phyloP scores from a whole-genome alignment of 1,140 invertebrate species.

The Trichonephila inaurata region DNA sequence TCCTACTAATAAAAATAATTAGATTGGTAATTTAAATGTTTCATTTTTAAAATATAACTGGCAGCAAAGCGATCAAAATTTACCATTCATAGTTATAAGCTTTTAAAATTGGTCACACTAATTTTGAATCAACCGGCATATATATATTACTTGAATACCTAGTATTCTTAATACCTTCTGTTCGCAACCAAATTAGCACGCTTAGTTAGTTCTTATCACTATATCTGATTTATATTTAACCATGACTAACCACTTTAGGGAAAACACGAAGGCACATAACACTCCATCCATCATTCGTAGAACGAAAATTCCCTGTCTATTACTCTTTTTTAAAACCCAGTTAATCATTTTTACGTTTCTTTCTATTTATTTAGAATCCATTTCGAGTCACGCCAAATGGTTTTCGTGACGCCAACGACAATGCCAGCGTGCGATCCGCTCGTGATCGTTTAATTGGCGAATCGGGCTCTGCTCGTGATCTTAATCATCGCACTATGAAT shows the following conservation, averaged over 20 bases:
- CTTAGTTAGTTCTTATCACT: not conserved
- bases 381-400: not conserved
- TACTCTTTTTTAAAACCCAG: not conserved
- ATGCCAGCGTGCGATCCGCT: not conserved
- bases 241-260: not conserved
- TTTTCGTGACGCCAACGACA: not conserved
- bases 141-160: no score
- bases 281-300: not conserved
- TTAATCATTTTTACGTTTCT: not conserved
- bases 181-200: not conserved
- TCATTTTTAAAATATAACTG: no score
- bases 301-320: not conserved
- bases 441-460: not conserved
- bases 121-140: no score
- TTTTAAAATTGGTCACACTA: no score
- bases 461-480: not conserved
- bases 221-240: not conserved
- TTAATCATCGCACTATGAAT: not conserved
- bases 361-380: slow-evolving; percentile 19
- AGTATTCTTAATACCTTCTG: no score
- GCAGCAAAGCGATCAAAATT: no score
- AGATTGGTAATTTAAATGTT: no score
- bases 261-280: not conserved
- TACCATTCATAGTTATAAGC: no score
- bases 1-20: no score